Evolutionary conservation across 1,140 invertebrate genomes (phyloP), one percentile per base, ranked within the genome.

Genomic region (Formica exsecta): DNA sequence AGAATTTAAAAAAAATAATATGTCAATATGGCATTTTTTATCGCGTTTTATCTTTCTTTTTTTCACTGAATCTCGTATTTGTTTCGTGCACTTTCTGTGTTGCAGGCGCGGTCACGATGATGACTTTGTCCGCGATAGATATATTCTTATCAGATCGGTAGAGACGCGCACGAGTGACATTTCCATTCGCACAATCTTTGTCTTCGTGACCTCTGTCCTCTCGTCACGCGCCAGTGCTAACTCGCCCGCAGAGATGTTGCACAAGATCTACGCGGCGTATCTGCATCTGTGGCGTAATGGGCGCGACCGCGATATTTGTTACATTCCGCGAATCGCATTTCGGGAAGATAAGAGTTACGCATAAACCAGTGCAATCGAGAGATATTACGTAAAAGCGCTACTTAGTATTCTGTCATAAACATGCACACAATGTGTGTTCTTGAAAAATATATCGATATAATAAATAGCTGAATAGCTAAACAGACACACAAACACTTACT

Each of bases 121-220:
- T 8, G 5, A 41, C 51, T 71, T 70, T 70, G 66, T 54, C 62
- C 32, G 32, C 22, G 22, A n/a, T 11, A 70, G 7, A 25, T 19
- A 32, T 22, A n/a, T 4, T 22, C n/a, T 84, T 76, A 84, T 84
- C 81, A 84, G 59, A 84, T 84, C 41, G 25, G n/a, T 57, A 76
- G 44, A 48, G 29, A 57, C 8, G 8, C 13, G 11, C 29, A 29
- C 54, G 22, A 80, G 6, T 38, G n/a, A 25, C 44, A 36, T 75
- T 84, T 84, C 29, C 25, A 84, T 62, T 25, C 44, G 68, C 29
- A 25, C 13, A 64, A 84, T 84, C 71, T 64, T 62, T 74, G 70
- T 64, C 51, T 74, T 32, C 25, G 48, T 64, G 70, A 83, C 38
- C 79, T 73, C 3, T 59, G 57, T 4, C 29, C 19, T 38, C 25